Base-by-base conservation (phyloP, 2,113 vertebrate species). In the Ploceus nigricollis region DNA sequence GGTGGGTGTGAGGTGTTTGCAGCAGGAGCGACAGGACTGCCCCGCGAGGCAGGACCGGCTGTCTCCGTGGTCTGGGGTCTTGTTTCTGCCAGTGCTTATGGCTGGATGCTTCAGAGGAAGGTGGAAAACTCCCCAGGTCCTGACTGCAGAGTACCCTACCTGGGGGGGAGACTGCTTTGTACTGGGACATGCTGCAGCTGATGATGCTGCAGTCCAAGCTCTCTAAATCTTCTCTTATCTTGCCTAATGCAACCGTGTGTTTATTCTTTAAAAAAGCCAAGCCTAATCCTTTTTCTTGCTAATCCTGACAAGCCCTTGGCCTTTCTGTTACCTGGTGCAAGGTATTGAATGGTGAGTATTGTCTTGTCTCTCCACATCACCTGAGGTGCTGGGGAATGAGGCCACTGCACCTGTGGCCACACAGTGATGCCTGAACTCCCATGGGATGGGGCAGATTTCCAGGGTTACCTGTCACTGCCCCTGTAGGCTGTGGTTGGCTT, bases 61-160 rank as follows among this genome's bases (percentile, higher is more conserved):
- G 21, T 78, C 91, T 89, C 86, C 39, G 2, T 82, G 95, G 80
- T 94, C 89, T 0, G 0, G 64, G 64, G 15, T 78, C 92, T 93
- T 96, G 96, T 94, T 96, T 96, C 90, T 96, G 94, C 80, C 81
- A 71, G 91, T 94, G 78, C 87, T 91, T 64, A 30, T 2, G 15
- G 93, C 92, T 93, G 94, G 95, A 96, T 96, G 96, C 94, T 96
- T 96, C 94, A 96, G 95, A 97, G 95, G 96, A 96, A 97, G 93
- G 94, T 96, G 69, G 71, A 85, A 93, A 87, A 56, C 31, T 93
- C 89, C 65, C 86, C 65, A 40, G 4, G 69, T 66, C 63, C 61
- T 4, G 8, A 17, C 75, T 80, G 64, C 60, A 37, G 64, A 78
- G 69, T 65, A 7, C 68, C 80, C 48, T 68, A 1, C 69, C 80